Conservation (phyloP, 2,888 invertebrate species). For the Osmoderma eremita region DNA sequence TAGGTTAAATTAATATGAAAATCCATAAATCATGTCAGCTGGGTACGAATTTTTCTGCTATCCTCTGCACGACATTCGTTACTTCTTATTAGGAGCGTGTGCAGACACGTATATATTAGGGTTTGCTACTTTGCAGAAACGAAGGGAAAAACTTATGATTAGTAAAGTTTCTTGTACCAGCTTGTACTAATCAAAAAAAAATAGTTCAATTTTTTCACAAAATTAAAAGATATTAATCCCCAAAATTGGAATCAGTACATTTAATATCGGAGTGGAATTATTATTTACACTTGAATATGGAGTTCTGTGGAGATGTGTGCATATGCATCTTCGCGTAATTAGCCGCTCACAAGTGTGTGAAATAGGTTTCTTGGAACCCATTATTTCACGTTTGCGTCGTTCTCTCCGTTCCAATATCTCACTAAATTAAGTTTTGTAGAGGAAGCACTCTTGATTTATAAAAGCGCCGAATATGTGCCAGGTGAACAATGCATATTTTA, state of each 20-base stretch:
- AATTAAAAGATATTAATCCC: constrained; percentile 27
- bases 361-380: too few relatives aligned
- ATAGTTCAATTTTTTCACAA: constrained; percentile 11
- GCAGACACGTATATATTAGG: constrained; percentile 22
- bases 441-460: neutral
- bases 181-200: constrained; percentile 34
- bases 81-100: constrained; percentile 1
- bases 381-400: too few relatives aligned
- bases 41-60: constrained; percentile 3
- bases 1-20: constrained; percentile 9
- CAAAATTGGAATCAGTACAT: neutral
- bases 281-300: too few relatives aligned
- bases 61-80: neutral
- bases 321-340: too few relatives aligned
- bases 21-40: constrained; percentile 2
- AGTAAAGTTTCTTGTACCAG: constrained; percentile 30
- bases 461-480: neutral
- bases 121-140: neutral
- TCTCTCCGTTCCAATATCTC: too few relatives aligned
- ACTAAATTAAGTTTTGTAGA: neutral
- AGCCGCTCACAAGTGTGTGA: too few relatives aligned
- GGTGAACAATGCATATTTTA: neutral
- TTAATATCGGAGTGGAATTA: constrained; percentile 18
- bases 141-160: constrained; percentile 27
- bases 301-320: too few relatives aligned